Conservation (phyloP, 2,888 invertebrate genomes). For the Polylopha cassiicola region DNA sequence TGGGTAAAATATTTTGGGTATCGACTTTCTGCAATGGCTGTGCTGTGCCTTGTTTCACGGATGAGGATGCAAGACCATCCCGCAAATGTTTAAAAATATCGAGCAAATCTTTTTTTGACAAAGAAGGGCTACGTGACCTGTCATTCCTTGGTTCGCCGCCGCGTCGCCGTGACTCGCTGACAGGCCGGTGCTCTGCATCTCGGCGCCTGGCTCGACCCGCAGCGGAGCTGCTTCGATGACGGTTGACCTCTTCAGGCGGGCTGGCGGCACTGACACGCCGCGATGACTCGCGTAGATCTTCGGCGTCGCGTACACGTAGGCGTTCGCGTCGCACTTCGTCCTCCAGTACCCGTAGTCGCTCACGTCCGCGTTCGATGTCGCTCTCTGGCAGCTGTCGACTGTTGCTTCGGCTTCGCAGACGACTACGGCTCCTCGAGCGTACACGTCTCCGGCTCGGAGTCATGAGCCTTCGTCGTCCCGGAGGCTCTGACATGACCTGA, state of each 20-base stretch:
- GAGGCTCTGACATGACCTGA: background rate
- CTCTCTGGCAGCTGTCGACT: background rate
- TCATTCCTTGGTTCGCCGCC: background rate
- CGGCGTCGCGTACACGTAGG: background rate
- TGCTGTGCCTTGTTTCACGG: background rate
- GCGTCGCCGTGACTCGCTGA: background rate
- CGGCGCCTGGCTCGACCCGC: background rate
- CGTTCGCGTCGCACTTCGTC: background rate
- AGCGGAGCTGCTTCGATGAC: background rate
- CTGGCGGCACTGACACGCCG: background rate
- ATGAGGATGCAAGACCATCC: conserved; percentile 3
- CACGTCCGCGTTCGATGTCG: background rate
- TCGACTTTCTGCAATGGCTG: background rate
- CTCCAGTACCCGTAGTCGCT: background rate
- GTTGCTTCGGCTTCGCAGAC: background rate
- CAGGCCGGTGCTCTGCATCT: background rate
- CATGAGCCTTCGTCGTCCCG: background rate
- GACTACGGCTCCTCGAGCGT: background rate
- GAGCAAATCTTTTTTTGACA: conserved; percentile 9
- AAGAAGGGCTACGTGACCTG: conserved; percentile 12
- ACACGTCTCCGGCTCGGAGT: background rate
- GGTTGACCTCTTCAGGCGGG: background rate
- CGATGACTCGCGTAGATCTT: background rate
- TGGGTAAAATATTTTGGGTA: conserved; percentile 23
- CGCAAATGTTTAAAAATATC: conserved; percentile 12